phyloP scores from a whole-genome alignment of 2,797 vertebrate species.

The Nannoperca australis region DNA sequence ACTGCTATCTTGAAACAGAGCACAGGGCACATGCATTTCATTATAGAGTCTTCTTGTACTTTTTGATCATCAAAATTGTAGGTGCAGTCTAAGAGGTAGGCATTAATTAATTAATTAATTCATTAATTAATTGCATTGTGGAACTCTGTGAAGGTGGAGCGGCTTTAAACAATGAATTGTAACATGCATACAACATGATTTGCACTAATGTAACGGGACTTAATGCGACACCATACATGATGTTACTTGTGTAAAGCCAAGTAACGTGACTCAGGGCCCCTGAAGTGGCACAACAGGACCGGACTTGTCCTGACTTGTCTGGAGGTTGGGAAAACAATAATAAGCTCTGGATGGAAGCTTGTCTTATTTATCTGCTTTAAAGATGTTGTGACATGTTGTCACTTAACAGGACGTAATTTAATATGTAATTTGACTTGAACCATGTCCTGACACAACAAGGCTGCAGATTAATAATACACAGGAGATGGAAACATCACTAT shows the following conservation, averaged over 20 bases:
- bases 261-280: not conserved
- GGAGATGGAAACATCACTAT: not conserved
- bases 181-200: not conserved
- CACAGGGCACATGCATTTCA: not conserved
- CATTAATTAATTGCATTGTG: too few species aligned
- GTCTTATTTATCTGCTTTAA: not conserved
- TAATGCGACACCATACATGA: not conserved
- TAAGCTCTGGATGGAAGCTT: not conserved
- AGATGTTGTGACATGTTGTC: not conserved
- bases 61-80: too few species aligned
- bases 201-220: not conserved
- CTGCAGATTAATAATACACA: not conserved
- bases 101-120: too few species aligned
- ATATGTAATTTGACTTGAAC: not conserved
- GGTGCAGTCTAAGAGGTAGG: too few species aligned
- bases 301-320: conserved; percentile 44
- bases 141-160: not conserved
- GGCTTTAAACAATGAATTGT: not conserved
- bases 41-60: not conserved
- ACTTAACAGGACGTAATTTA: not conserved
- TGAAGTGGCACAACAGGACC: conserved; percentile 18
- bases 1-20: not conserved
- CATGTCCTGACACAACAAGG: not conserved
- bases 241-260: not conserved
- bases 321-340: conserved; percentile 22